phyloP scores from a whole-genome alignment of 2,888 invertebrate species.

The Alsophila aescularia region DNA sequence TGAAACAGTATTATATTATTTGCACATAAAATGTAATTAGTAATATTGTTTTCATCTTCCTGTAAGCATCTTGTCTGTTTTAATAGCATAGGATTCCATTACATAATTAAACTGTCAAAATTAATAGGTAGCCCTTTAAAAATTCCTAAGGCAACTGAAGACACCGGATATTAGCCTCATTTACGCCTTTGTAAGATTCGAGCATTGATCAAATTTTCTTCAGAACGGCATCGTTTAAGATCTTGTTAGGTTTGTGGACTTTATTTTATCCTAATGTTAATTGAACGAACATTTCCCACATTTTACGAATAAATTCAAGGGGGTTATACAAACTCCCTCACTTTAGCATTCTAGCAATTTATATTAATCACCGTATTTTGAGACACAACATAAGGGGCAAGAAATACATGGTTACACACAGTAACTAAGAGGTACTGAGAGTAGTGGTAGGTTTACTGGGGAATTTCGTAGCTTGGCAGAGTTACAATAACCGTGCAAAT shows the following conservation, averaged over 20 bases:
- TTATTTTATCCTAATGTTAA: background rate
- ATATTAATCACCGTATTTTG: background rate
- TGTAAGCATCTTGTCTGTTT: background rate
- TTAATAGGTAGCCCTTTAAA: conserved; percentile 1
- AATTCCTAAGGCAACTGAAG: background rate
- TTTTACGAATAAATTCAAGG: conserved; percentile 34
- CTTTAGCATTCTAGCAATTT: conserved; percentile 13
- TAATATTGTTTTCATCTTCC: too few relatives aligned
- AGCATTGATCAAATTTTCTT: too few relatives aligned
- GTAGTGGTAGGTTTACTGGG: conserved; percentile 9
- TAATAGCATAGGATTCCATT: background rate
- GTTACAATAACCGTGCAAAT: conserved; percentile 22
- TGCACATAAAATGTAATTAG: too few relatives aligned
- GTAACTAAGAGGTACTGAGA: background rate
- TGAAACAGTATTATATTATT: too few relatives aligned
- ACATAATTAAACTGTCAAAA: conserved; percentile 2
- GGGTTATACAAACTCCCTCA: conserved; percentile 61
- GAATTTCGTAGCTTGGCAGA: conserved; percentile 9
- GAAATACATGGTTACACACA: conserved; percentile 4
- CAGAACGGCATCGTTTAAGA: too few relatives aligned
- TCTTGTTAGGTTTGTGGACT: background rate
- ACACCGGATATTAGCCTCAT: background rate
- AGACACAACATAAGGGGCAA: background rate
- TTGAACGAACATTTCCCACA: conserved; percentile 52
- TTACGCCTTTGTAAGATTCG: background rate